Evolutionary conservation across 2,888 invertebrate species (phyloP).

Genomic region (Azorinus chamasolen): DNA sequence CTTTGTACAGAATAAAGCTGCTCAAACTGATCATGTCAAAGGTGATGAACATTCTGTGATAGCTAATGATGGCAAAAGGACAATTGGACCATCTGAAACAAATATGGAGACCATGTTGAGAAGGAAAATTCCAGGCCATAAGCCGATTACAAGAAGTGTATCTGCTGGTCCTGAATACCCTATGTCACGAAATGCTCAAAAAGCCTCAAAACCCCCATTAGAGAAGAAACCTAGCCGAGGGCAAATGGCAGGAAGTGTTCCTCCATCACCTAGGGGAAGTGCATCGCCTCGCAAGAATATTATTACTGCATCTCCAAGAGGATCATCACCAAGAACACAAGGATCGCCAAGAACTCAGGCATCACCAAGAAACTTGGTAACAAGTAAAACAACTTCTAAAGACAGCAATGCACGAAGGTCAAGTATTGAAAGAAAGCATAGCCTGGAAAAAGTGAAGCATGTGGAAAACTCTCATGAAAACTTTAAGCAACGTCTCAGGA

Average conservation of each 20-base stretch:
- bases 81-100: slow-evolving; percentile 3
- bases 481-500: background rate
- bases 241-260: slow-evolving; percentile 15
- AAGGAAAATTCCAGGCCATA: slow-evolving; percentile 10
- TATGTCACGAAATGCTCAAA: slow-evolving; percentile 1
- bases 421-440: slow-evolving; percentile 3
- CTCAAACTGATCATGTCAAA: slow-evolving; percentile 19
- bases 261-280: slow-evolving; percentile 39
- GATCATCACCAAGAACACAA: slow-evolving; percentile 39
- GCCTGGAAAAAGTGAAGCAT: background rate
- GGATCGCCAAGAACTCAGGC: slow-evolving; percentile 45
- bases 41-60: slow-evolving; percentile 6
- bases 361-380: slow-evolving; percentile 12
- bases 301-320: slow-evolving; percentile 52
- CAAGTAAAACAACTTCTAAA: slow-evolving; percentile 2
- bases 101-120: slow-evolving; percentile 6
- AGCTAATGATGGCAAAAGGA: background rate
- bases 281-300: slow-evolving; percentile 45
- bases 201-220: slow-evolving; percentile 42
- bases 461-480: background rate
- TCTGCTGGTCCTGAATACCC: slow-evolving; percentile 3
- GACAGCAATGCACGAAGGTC: slow-evolving; percentile 6
- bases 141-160: background rate
- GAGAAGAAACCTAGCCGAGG: slow-evolving; percentile 44
- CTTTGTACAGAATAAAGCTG: slow-evolving; percentile 13